Percentiles rank a stretch among this genome's conserved stretches.
Conservation (phyloP, 2,888 invertebrate species). For the Diarsia brunnea region DNA sequence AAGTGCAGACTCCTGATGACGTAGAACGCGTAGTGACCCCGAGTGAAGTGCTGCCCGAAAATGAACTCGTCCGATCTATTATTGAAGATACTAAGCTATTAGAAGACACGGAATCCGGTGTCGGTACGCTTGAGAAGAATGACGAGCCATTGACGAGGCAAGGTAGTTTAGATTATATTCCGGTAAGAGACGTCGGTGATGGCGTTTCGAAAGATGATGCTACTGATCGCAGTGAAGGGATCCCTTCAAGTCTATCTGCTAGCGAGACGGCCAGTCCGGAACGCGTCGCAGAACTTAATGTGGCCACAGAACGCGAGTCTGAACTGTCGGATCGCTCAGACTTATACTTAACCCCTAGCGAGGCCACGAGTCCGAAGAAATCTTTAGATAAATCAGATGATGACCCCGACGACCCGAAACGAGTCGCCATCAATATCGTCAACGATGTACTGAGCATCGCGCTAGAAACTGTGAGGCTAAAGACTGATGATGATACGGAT, state of each 20-base stretch:
- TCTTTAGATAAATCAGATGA: conserved; percentile 85
- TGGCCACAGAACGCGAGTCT: conserved; percentile 90
- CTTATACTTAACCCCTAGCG: conserved; percentile 93
- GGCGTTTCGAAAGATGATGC: conserved; percentile 83
- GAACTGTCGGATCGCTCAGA: conserved; percentile 93
- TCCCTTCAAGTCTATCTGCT: conserved; percentile 87
- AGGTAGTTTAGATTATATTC: conserved; percentile 88
- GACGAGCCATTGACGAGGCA: conserved; percentile 84
- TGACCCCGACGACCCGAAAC: conserved; percentile 78
- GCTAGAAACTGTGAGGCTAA: conserved; percentile 84
- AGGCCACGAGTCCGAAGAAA: conserved; percentile 90
- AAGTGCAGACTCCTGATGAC: conserved; percentile 62
- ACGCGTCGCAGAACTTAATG: conserved; percentile 82
- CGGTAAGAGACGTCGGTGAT: conserved; percentile 88
- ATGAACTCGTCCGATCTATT: conserved; percentile 79
- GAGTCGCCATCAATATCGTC: conserved; percentile 86
- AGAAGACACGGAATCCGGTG: conserved; percentile 85
- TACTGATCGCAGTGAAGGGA: conserved; percentile 88
- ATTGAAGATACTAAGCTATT: conserved; percentile 81
- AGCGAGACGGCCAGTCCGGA: conserved; percentile 89
- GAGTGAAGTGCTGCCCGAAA: conserved; percentile 39
- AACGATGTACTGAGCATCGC: conserved; percentile 88
- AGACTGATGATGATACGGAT: conserved; percentile 87
- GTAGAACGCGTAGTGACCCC: conserved; percentile 43
- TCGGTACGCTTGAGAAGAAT: conserved; percentile 82